phyloP scores from a whole-genome alignment of 2,888 invertebrate species.

The Deilephila porcellus region DNA sequence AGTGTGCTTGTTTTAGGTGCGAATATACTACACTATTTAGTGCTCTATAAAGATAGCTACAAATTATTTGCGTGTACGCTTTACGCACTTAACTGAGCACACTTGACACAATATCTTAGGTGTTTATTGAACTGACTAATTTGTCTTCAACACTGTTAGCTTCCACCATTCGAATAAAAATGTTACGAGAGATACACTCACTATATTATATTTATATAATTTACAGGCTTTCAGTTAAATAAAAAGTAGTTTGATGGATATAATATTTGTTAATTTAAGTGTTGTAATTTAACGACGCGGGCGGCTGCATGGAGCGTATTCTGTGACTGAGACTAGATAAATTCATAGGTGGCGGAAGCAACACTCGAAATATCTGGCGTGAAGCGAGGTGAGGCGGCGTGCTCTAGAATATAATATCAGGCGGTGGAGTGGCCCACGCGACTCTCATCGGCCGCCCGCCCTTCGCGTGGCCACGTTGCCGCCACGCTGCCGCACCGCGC shows the following conservation, averaged over 20 bases:
- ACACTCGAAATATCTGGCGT: conserved; percentile 84
- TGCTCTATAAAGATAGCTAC: background rate
- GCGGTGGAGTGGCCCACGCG: conserved; percentile 75
- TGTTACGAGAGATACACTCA: background rate
- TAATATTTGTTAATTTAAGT: conserved; percentile 1
- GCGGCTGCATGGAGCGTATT: conserved; percentile 74
- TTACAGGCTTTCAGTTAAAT: background rate
- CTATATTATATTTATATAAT: background rate
- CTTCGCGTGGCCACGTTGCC: conserved; percentile 54
- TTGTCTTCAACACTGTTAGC: conserved; percentile 40
- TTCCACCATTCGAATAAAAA: background rate
- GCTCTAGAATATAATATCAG: conserved; percentile 85
- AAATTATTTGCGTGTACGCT: conserved; percentile 32
- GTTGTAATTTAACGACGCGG: conserved; percentile 59
- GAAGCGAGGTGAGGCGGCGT: conserved; percentile 80
- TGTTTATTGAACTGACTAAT: conserved; percentile 37
- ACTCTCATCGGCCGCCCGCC: conserved; percentile 56
- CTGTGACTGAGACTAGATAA: conserved; percentile 80
- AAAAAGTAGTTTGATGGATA: background rate
- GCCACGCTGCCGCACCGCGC: conserved; percentile 1
- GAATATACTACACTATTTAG: background rate
- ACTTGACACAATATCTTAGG: conserved; percentile 35
- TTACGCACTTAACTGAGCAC: conserved; percentile 49
- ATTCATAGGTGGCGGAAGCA: conserved; percentile 81
- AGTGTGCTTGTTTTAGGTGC: background rate